Conservation (phyloP, 2,888 invertebrate genomes). For the Cylloceria caligata region DNA sequence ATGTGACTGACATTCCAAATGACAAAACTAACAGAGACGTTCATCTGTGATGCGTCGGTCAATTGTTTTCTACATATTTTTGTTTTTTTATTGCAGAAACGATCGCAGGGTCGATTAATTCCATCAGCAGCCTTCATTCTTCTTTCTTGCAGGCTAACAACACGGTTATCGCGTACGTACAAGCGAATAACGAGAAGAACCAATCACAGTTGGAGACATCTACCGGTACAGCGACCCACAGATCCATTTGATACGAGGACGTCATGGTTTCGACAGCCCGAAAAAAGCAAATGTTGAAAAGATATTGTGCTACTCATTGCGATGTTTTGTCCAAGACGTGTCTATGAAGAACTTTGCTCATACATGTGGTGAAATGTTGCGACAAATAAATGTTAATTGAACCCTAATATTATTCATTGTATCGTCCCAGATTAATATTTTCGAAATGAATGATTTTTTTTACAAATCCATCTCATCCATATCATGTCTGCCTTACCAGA, state of each 20-base stretch:
- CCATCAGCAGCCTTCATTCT: conserved; percentile 83
- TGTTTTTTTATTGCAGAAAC: conserved; percentile 81
- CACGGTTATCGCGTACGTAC: conserved; percentile 84
- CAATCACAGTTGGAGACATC: conserved; percentile 28
- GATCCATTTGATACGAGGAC: conserved; percentile 41
- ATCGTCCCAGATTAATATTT: too few species aligned
- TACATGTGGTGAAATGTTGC: neutral
- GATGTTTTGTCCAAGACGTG: conserved; percentile 2
- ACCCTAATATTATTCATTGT: neutral
- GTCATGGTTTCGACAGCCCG: conserved; percentile 21
- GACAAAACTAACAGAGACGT: neutral
- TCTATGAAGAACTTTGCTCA: neutral
- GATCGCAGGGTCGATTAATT: conserved; percentile 83
- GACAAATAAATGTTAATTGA: conserved; percentile 10
- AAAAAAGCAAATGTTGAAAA: conserved; percentile 8
- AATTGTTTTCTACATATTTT: neutral
- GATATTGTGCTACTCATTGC: neutral
- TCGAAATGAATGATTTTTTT: too few species aligned
- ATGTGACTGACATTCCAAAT: neutral
- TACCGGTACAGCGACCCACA: neutral
- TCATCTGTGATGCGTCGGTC: neutral
- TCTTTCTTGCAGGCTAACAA: conserved; percentile 86
- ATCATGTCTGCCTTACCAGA: too few species aligned
- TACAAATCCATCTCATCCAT: too few species aligned
- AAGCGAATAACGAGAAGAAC: conserved; percentile 80